A percentile compares a stretch with the other conserved stretches of the same genome.
phyloP scores from a whole-genome alignment of 1,140 invertebrate genomes.

The Drosophila rhopaloa region DNA sequence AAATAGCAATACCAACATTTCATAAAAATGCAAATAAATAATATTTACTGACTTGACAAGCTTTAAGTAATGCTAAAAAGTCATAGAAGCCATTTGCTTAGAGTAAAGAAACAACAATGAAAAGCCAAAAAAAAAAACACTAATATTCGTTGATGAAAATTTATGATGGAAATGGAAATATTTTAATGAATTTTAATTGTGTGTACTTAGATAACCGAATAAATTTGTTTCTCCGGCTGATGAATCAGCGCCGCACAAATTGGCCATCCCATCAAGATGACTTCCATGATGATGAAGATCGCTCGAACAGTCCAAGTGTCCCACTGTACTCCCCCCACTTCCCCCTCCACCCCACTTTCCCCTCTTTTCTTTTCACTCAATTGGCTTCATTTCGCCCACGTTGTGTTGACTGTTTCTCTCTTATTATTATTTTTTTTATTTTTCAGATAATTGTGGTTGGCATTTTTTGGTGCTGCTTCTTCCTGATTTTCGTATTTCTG shows the following conservation, averaged over 20 bases:
- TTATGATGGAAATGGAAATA: conserved; percentile 32
- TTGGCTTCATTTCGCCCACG: conserved; percentile 55
- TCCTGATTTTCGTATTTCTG: conserved; percentile 18
- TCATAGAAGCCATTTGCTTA: not conserved
- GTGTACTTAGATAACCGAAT: conserved; percentile 66
- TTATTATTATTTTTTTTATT: not conserved
- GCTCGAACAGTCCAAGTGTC: conserved; percentile 28
- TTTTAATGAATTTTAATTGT: conserved; percentile 77
- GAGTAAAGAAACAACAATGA: not conserved
- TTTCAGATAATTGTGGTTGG: conserved; percentile 39
- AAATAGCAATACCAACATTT: no score
- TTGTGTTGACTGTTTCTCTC: conserved; percentile 12
- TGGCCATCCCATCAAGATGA: conserved; percentile 12
- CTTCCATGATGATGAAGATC: conserved; percentile 5
- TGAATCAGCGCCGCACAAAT: conserved; percentile 54
- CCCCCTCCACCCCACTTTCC: not conserved
- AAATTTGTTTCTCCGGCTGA: conserved; percentile 45
- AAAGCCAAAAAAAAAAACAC: not conserved
- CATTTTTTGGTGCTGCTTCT: conserved; percentile 27
- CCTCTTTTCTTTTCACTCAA: conserved; percentile 35
- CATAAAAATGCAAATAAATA: no score
- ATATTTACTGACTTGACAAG: no score
- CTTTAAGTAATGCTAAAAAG: not conserved
- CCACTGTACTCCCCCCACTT: not conserved
- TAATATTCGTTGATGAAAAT: conserved; percentile 30